Evolutionary conservation across 2,113 vertebrate species (phyloP), one percentile per base, ranked within the genome.

Genomic region (Rhinichthys klamathensis): DNA sequence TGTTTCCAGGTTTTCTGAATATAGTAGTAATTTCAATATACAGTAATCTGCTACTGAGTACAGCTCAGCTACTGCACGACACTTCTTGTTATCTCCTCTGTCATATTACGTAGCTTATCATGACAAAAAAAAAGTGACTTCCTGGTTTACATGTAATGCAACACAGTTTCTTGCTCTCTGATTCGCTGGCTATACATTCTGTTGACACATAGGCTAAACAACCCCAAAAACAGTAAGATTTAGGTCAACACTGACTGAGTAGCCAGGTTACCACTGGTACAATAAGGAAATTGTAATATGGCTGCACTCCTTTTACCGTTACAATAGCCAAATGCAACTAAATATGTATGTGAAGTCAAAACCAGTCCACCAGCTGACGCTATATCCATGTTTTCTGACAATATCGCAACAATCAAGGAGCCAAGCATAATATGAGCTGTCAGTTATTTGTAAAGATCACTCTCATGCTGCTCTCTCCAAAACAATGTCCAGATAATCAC

Each of bases 401-500:
- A 79, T 16, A 79, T 60, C 15, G 3, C 1, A 9, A 56, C 75
- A 77, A 56, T 35, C 18, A 35, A 9, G 13, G 18, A 25, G 38
- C 13, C 13, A 49, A 30, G 15, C 25, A 80, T 46, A 15, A 25
- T 6, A 75, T 32, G 56, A 41, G 21, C 23, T 44, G 13, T 79
- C 77, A 41, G 56, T 79, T 41, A 61, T 54, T 54, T 54, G 74
- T 76, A 76, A 54, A 54, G 51, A 76, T 76, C 32, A 54, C 49
- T 30, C 44, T 79, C 77, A 80, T 27, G 35, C 58, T n/a, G 56
- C 27, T 2, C 49, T 21, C 46, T 46, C 72, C 72, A 74, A 49
- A 78, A 78, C 75, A 44, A 80, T 80, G 44, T 81, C 25, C 61
- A 81, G 44, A 67, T 69, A 80, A 30, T 80, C 78, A 69, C 61